Evolutionary conservation across 2,113 vertebrate genomes (phyloP), one percentile per base, ranked within the genome.

Genomic region (Promerops cafer): DNA sequence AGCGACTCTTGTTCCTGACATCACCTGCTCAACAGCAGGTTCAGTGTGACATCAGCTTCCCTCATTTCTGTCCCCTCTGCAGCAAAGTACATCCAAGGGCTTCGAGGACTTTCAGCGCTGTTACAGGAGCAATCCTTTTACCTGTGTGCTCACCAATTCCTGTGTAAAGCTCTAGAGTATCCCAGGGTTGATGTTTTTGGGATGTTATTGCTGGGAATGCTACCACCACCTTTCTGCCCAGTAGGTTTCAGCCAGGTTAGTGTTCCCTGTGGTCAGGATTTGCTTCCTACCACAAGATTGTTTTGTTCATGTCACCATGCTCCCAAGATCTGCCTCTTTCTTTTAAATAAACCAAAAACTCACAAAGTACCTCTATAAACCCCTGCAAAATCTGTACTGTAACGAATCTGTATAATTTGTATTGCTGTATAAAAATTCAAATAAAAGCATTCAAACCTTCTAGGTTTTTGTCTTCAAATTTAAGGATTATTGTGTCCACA

Each of bases 311-410:
- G 86, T 93, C 84, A 69, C 81, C 49, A 7, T 79, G 91, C 92
- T 88, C 93, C 94, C 44, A 4, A 87, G 76, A 94, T 89, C 84
- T 52, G 86, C 96, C 77, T 90, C 83, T 85, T 95, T 77, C 68
- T 92, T 89, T 77, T 72, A 44, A 95, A 90, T 50, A 83, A 96
- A 96, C 93, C 87, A 87, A 95, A 97, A 93, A 97, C 78, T 91
- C 86, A 95, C 81, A 5, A 8, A 88, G 87, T 93, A 96, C 92
- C 91, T 97, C 94, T 96, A 75, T 40, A 91, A 97, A 88, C 56
- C 95, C 88, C 90, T 70, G 66, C 79, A 70, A 44, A 88, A 77
- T 63, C 93, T 94, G 83, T 92, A 94, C 93, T 95, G 95, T 97
- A 96, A 86, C 3, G 10, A 79, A 87, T 26, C 93, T 92, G 81